Evolutionary conservation across 2,113 vertebrate species (phyloP), one percentile per base, ranked within the genome.

Genomic region (Ptilonorhynchus violaceus): DNA sequence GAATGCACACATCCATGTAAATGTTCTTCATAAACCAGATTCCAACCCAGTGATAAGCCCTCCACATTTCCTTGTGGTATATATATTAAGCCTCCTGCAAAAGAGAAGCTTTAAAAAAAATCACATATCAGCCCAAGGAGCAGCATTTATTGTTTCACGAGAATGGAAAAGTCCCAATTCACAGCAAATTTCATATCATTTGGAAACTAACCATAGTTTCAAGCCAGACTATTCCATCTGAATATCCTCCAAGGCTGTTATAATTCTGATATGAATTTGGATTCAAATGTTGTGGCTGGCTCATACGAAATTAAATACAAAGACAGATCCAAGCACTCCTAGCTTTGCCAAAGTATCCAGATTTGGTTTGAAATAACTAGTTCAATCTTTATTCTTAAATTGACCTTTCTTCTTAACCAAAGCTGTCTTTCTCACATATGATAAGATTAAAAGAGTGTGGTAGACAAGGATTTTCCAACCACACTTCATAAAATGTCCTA

Each of bases 261-360:
- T 3, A 93, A 33, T 68, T 82, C 56, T 75, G 77, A 64, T 91
- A 72, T 25, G 81, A 92, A 79, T 82, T 94, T 92, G 91, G 58
- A 94, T 91, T 91, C 39, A 56, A 68, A 67, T 91, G 58, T 91
- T 96, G 69, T 93, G 84, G 27, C 84, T 95, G 84, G 23, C 87
- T 96, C n/a, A 21, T 72, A 35, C 9, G 7, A 85, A 85, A 82
- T 89, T 50, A 91, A 94, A 49, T 47, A 41, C 6, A 68, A 85
- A 46, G 47, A 59, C 0, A 1, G 39, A 82, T 93, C 76, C 47
- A 85, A 89, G 60, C 8, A 16, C 9, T 87, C n/a, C 7, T 4
- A 62, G 12, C 27, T 72, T 90, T 96, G 91, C 83, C 80, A 87
- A 64, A 68, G 31, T 58, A 60, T 60, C 58, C 49, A 62, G 53